Evolutionary conservation across 2,113 vertebrate species (phyloP), one percentile per base, ranked within the genome.

Genomic region (Solea solea): DNA sequence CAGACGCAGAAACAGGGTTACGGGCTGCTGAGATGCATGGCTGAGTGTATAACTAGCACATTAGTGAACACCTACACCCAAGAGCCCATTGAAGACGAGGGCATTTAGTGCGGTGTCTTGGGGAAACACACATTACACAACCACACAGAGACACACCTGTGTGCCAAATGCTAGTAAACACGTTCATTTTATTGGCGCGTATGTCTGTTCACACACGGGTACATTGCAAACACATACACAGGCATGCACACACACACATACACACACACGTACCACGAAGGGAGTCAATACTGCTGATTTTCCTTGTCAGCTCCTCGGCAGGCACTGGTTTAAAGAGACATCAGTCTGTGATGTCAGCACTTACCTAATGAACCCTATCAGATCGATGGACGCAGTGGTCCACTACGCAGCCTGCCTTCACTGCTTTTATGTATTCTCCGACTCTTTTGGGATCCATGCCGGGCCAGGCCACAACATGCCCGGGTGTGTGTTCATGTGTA

Each of bases 301-400:
- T 94, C 94, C 87, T 84, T 92, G 94, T 95, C 90, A 92, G 94
- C 92, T 94, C 91, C 89, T 93, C 78, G 90, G 91, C 91, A 94
- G 93, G 93, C 94, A 95, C 95, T 96, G 95, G 94, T 96, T 97
- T 98, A 97, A 97, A 97, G 96, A 98, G 95, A 96, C 96, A 97
- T 99, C 97, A 96, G 95, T 98, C 96, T 95, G 89, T 96, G 95
- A 96, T 98, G 96, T 97, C 96, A 97, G 96, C 95, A 96, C 96
- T 95, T 96, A 97, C 96, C 95, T 97, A 97, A 98, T 95, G 95
- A 96, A 96, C 95, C 94, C 93, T 94, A 93, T 93, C 94, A 95
- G 96, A 98, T 98, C 96, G 94, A 97, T 97, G 94, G 91, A 90
- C 78, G 81, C 87, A 92, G 93, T 86, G 93, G 93, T 85, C 93